Conservation (phyloP, 2,888 invertebrate genomes). For the Nomada fucata region DNA sequence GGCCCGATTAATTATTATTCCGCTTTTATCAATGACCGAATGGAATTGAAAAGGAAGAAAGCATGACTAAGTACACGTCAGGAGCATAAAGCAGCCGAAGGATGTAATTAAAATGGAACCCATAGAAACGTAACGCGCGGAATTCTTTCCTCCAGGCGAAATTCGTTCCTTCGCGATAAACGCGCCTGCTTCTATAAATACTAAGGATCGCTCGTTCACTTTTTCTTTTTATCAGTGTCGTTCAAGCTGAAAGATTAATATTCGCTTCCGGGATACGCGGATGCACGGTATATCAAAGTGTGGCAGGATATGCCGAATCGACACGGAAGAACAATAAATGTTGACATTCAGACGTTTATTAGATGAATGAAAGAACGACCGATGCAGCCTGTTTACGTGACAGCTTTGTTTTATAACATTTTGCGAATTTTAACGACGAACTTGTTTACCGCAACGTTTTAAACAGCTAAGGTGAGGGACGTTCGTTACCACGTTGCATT, state of each 20-base stretch:
- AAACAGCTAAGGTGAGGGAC: too few species aligned
- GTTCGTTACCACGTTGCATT: too few species aligned
- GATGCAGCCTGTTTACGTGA: too few species aligned
- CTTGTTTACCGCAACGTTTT: too few species aligned
- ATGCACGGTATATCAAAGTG: background rate
- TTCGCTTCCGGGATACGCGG: constrained; percentile 11
- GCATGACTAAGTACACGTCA: constrained; percentile 33
- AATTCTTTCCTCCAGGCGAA: constrained; percentile 15
- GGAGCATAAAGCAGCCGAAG: constrained; percentile 27
- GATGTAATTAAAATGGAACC: constrained; percentile 47
- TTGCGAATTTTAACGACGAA: too few species aligned
- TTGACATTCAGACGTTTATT: constrained; percentile 6
- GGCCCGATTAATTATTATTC: constrained; percentile 40
- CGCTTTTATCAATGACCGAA: constrained; percentile 17
- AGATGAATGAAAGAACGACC: background rate
- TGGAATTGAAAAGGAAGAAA: constrained; percentile 35
- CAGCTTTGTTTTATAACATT: too few species aligned
- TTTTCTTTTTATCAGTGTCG: constrained; percentile 19
- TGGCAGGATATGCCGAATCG: background rate
- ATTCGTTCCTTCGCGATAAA: constrained; percentile 14
- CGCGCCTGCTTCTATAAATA: constrained; percentile 12
- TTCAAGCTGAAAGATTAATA: constrained; percentile 17
- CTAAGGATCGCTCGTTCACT: background rate
- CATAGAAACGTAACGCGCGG: constrained; percentile 20
- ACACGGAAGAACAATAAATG: background rate